These are phyloP conservation scores for Rosalia funebris DNA, from an alignment of 2,888 invertebrate genomes.

Conservation along the genomic window DNA sequence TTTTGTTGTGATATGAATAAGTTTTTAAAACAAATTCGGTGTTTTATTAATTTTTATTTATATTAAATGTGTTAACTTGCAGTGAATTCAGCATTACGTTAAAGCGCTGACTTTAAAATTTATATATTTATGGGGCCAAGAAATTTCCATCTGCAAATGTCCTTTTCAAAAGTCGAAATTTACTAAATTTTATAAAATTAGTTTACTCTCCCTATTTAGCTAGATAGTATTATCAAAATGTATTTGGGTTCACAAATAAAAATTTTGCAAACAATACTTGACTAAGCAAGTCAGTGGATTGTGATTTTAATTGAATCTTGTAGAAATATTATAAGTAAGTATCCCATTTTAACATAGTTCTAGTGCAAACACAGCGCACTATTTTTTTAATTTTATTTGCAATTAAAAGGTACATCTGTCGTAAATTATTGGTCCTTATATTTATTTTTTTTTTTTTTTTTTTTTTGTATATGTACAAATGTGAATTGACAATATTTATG, in stretches of 20 bases:
- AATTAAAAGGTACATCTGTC: slow-evolving; percentile 17
- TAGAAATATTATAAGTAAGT: slow-evolving; percentile 22
- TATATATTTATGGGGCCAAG: neutral
- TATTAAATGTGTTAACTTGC: no score
- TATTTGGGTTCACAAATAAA: slow-evolving; percentile 26
- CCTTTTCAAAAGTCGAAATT: no score
- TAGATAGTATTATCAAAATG: slow-evolving; percentile 6
- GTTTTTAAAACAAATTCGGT: neutral
- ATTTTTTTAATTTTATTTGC: slow-evolving; percentile 30
- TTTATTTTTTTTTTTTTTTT: slow-evolving; percentile 3
- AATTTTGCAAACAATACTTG: slow-evolving; percentile 32
- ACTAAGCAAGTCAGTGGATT: slow-evolving; percentile 45
- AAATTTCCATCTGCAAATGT: neutral
- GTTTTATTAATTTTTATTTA: neutral
- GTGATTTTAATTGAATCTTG: slow-evolving; percentile 52
- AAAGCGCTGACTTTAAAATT: neutral
- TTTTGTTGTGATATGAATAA: neutral
- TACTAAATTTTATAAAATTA: no score
- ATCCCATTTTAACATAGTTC: slow-evolving; percentile 26
- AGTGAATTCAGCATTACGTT: neutral
- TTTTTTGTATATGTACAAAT: slow-evolving; percentile 29
- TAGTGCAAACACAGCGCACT: slow-evolving; percentile 31
- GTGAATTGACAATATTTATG: slow-evolving; percentile 34
- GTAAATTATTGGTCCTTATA: slow-evolving; percentile 4
- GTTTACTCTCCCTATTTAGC: slow-evolving; percentile 5